Evolutionary conservation across 1,140 invertebrate genomes (phyloP), one percentile per base, ranked within the genome.

Genomic region (Galleria mellonella): DNA sequence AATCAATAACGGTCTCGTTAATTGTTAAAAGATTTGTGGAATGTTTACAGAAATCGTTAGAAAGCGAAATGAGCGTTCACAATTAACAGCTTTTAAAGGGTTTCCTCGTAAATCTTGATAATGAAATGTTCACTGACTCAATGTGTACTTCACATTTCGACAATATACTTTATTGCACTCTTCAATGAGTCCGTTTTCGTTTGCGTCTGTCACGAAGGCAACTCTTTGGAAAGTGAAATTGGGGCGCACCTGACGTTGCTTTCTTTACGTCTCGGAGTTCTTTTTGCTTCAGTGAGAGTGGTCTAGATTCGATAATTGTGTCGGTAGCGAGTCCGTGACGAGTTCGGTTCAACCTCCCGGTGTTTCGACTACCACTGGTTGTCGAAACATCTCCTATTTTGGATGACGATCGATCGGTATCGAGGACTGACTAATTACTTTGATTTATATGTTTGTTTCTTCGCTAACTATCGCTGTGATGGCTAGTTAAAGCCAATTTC

Each of bases 281-380:
- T 84, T 84, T 83, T 84, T 84, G 77, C 78, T 73, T 71, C 72
- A 84, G 81, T 78, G 81, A 84, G 81, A 84, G 81, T 84, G 81
- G 68, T 81, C 81, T 76, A 79, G 70, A 81, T 81, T 66, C 67
- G 68, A 76, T 83, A 81, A 81, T 83, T 77, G 72, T 70, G 73
- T 62, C 68, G 75, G 78, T 83, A 77, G 78, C 72, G 65, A 56
- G 56, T 64, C 70, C 68, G 76, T 77, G 72, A 74, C 76, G 66
- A 47, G 67, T 54, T 55, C 54, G 62, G 39, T 47, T 41, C 59
- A 58, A 60, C 57, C 62, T 59, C 60, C 55, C 53, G 66, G 51
- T 51, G 53, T 44, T 49, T 46, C 53, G 51, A 41, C 12, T n/a
- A 39, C 43, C 23, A 38, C 43, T 45, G 44, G 32, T 45, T 45